Evolutionary conservation across 2,113 vertebrate species (phyloP), one percentile per base, ranked within the genome.

Genomic region (Dasyprocta punctata): DNA sequence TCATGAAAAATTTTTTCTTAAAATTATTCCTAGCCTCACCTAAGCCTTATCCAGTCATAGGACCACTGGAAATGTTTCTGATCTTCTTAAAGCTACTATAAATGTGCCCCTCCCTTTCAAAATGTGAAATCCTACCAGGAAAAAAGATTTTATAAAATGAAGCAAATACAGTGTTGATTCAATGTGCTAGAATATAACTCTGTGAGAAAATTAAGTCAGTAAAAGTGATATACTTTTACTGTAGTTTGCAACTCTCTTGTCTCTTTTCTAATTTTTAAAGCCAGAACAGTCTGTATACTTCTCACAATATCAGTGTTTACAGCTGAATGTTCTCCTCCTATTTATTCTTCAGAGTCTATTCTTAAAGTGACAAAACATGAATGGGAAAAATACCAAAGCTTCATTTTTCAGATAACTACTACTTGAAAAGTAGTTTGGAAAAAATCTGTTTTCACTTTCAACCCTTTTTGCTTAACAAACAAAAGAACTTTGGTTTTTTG

Each of bases 181-280:
- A 87, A 89, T 41, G 85, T 60, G 38, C 33, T 44, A 94, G 83
- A 87, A 67, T 78, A 17, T 71, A 97, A 90, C 71, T n/a, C 56
- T 44, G 47, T 77, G 22, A 86, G 56, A 90, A 90, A 94, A 94
- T 89, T 84, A 96, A 94, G 86, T 95, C 77, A 58, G 87, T 83
- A 84, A 97, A 93, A 92, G 69, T 78, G 58, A 33, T 58, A 90
- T 92, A 92, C 93, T 88, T 41, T 92, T 88, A 86, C 73, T 91
- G 86, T 47, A 90, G 77, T 82, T 56, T 95, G 60, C 61, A 83
- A 95, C 36, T 84, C 91, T 89, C 91, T 67, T 91, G 17, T 92
- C 86, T 96, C 77, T 88, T 83, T 94, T 91, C 86, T 73, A 94
- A 96, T 92, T 96, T 95, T 95, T 88, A 98, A 94, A 97, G 38